Evolutionary conservation across 2,888 invertebrate species (phyloP).

Genomic region (Drosophila colorata): DNA sequence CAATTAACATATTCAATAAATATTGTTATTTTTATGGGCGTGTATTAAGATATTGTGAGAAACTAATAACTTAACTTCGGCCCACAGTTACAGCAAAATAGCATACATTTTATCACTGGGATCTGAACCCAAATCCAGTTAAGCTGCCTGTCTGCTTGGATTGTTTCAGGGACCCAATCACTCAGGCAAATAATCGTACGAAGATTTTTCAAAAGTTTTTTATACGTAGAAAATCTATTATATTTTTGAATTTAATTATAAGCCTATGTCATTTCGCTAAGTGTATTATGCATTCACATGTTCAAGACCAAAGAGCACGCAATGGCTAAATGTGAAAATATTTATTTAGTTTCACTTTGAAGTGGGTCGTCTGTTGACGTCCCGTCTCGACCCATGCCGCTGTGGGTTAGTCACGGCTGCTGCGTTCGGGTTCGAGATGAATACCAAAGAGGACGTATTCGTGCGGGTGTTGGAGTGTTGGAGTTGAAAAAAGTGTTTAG

Average conservation of each 20-base stretch:
- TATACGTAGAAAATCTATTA: too few species aligned
- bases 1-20: too few species aligned
- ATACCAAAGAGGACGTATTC: background rate
- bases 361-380: slow-evolving; percentile 51
- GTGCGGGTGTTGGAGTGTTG: slow-evolving; percentile 53
- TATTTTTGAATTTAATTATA: background rate
- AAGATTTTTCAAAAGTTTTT: too few species aligned
- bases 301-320: slow-evolving; percentile 20
- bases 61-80: too few species aligned
- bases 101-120: too few species aligned
- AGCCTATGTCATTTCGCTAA: slow-evolving; percentile 9
- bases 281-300: slow-evolving; percentile 24
- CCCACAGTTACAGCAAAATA: too few species aligned
- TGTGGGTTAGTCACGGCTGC: slow-evolving; percentile 39
- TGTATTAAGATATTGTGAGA: too few species aligned
- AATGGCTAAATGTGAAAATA: slow-evolving; percentile 60
- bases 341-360: slow-evolving; percentile 76
- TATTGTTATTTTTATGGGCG: too few species aligned
- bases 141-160: too few species aligned
- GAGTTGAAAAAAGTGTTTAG: slow-evolving; percentile 67
- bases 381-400: slow-evolving; percentile 9
- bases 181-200: too few species aligned
- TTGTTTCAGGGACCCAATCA: too few species aligned
- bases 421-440: slow-evolving; percentile 18
- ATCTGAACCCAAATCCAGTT: too few species aligned